A percentile compares a stretch with the other conserved stretches of the same genome.
phyloP scores from a whole-genome alignment of 2,888 invertebrate species.

The Diploptera punctata region DNA sequence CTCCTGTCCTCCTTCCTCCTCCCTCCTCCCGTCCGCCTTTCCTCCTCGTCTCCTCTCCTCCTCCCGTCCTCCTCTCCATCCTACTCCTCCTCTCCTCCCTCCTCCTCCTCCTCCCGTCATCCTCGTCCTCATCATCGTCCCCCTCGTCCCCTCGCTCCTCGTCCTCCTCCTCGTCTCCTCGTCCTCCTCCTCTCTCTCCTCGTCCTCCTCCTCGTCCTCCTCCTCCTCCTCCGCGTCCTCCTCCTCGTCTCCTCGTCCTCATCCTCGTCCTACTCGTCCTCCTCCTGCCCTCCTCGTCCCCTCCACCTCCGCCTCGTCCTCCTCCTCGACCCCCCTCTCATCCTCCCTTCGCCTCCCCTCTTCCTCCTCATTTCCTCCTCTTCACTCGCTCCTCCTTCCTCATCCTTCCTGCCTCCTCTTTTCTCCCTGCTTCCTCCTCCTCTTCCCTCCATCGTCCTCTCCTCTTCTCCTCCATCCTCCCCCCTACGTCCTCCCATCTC shows the following conservation, averaged over 20 bases:
- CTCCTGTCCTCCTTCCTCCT: no score
- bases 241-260: no score
- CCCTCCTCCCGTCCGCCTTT: no score
- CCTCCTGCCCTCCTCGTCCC: neutral
- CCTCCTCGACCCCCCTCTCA: no score
- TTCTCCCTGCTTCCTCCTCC: neutral
- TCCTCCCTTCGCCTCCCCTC: no score
- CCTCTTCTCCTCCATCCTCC: neutral
- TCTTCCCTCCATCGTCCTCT: neutral
- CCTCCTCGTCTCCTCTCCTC: no score
- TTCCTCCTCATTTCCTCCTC: no score
- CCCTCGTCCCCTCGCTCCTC: neutral
- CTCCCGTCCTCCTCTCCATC: no score
- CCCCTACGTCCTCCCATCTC: neutral
- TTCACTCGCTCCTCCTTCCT: neutral
- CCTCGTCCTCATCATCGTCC: neutral
- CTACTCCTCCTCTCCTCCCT: neutral
- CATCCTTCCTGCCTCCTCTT: neutral
- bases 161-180: neutral
- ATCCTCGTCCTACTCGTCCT: no score
- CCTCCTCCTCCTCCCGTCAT: neutral
- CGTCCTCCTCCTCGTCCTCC: neutral
- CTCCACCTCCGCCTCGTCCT: neutral
- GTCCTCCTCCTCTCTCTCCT: no score
- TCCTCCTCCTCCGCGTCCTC: no score